These are phyloP conservation scores for Larimichthys crocea DNA, from an alignment of 2,113 vertebrate species.

Conservation along the genomic window DNA sequence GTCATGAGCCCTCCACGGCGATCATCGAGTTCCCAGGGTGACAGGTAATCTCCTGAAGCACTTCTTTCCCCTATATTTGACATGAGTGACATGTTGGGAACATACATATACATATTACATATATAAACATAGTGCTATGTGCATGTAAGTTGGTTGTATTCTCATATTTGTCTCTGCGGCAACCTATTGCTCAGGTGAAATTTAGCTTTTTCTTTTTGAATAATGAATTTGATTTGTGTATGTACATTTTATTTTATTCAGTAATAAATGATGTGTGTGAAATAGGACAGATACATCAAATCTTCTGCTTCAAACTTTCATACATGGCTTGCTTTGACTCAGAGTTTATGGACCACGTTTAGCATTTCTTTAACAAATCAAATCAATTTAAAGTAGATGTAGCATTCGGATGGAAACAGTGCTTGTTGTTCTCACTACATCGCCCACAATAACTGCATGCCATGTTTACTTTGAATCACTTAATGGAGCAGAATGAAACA, in stretches of 20 bases:
- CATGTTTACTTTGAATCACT: neutral
- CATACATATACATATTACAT: neutral
- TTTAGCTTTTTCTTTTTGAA: neutral
- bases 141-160: neutral
- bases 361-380: neutral
- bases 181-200: neutral
- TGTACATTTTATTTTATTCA: conserved; percentile 19
- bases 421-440: neutral
- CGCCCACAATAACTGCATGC: neutral
- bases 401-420: neutral
- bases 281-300: conserved; percentile 4
- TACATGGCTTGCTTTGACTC: neutral
- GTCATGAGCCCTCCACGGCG: conserved; percentile 78
- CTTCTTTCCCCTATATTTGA: conserved; percentile 22
- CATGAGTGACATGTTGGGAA: neutral
- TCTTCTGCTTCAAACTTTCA: neutral
- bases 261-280: conserved; percentile 14
- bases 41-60: conserved; percentile 80
- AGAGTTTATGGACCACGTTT: neutral
- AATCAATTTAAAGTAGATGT: neutral
- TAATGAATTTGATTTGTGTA: conserved; percentile 5
- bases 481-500: neutral
- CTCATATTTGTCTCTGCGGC: neutral
- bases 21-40: conserved; percentile 78
- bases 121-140: neutral